phyloP scores from a whole-genome alignment of 2,888 invertebrate genomes.

The Drosophila borealis region DNA sequence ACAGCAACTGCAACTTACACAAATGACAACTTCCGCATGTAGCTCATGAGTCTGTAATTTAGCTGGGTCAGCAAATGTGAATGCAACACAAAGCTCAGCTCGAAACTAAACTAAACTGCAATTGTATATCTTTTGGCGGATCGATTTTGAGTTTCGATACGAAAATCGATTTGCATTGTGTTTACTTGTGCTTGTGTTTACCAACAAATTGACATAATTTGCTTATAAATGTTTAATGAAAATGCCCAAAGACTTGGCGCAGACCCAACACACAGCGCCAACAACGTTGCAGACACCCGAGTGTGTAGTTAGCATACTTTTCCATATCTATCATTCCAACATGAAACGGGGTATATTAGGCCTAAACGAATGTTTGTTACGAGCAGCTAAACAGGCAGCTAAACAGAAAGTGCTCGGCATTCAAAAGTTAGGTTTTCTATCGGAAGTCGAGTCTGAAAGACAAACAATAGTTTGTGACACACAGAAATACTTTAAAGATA shows the following conservation, averaged over 20 bases:
- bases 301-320: conserved; percentile 45
- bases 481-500: too few relatives aligned
- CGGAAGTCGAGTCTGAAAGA: not conserved
- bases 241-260: conserved; percentile 45
- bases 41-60: conserved; percentile 58
- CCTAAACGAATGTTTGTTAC: not conserved
- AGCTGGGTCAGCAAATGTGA: conserved; percentile 49
- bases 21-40: conserved; percentile 65
- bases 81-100: conserved; percentile 21
- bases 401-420: not conserved
- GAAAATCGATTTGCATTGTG: conserved; percentile 3
- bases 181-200: conserved; percentile 54
- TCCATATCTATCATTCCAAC: not conserved
- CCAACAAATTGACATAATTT: conserved; percentile 81
- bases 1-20: conserved; percentile 14
- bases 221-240: conserved; percentile 72
- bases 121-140: conserved; percentile 48
- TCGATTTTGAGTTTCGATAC: conserved; percentile 32
- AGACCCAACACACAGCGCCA: conserved; percentile 32
- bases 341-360: conserved; percentile 14
- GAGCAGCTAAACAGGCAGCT: not conserved
- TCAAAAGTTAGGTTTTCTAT: not conserved
- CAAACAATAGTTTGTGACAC: too few relatives aligned
- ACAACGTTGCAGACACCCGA: conserved; percentile 15
- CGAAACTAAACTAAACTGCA: conserved; percentile 31